These are phyloP conservation scores for Crossaster papposus DNA, from an alignment of 53 echinoderm and acorn worm genomes.

Conservation along the genomic window DNA sequence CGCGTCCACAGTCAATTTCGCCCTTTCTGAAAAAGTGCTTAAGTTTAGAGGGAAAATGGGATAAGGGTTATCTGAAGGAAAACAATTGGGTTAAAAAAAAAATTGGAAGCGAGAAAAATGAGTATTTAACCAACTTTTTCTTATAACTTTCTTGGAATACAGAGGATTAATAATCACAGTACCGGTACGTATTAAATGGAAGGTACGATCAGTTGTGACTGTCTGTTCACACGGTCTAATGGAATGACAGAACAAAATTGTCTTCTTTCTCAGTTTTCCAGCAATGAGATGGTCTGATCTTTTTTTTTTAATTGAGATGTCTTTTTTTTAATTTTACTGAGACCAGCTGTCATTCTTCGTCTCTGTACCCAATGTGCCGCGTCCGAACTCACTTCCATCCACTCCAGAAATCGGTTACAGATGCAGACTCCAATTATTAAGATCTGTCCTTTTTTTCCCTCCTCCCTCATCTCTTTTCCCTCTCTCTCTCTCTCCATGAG, in stretches of 20 bases:
- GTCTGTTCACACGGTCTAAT: not conserved
- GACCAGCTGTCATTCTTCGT: not conserved
- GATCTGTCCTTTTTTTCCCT: not conserved
- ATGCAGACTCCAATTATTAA: not conserved
- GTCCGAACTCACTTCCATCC: not conserved
- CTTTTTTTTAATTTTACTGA: not conserved
- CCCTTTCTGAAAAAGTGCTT: too few relatives aligned
- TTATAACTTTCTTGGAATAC: too few relatives aligned
- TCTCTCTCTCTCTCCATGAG: not conserved
- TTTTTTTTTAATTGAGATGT: slow-evolving; percentile 42
- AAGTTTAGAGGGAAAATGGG: too few relatives aligned
- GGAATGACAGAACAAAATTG: not conserved
- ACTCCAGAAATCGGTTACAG: slow-evolving; percentile 7
- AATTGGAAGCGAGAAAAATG: too few relatives aligned
- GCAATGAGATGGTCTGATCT: not conserved
- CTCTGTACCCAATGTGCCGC: not conserved
- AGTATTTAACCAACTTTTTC: too few relatives aligned
- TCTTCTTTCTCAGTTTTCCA: not conserved
- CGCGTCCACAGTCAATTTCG: too few relatives aligned
- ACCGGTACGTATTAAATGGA: too few relatives aligned
- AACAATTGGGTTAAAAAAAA: too few relatives aligned
- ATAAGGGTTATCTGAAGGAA: too few relatives aligned
- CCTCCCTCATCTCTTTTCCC: too few relatives aligned
- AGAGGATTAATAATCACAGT: too few relatives aligned
- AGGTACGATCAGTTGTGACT: too few relatives aligned